Base-by-base conservation (phyloP, 2,113 vertebrate genomes). In the Leiothrix lutea region DNA sequence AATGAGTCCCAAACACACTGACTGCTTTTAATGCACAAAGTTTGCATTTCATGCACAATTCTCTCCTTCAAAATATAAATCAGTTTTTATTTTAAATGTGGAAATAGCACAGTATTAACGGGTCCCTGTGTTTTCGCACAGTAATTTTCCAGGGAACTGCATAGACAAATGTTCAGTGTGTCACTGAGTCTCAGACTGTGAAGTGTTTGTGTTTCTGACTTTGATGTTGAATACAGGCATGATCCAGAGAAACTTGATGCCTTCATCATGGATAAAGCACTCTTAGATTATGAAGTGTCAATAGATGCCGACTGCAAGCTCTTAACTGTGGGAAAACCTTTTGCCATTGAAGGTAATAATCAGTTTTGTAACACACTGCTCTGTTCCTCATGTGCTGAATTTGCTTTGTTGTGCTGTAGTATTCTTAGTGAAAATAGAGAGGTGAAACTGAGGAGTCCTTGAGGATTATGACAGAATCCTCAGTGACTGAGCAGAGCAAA, bases 191-290 rank as follows among this genome's bases (percentile, higher is more conserved):
- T 64, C 24, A 51, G 36, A 44, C 42, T 70, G 29, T 82, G 36
- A 57, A 86, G 15, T 91, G 80, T 74, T 96, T 88, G 28, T 53
- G 57, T 91, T 96, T 94, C 60, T 96, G 92, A 64, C 82, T 96
- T 95, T 92, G 69, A 29, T 92, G 54, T 96, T 97, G 53, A 97
- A 91, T 83, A 66, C 86, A 99, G 99, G 96, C 98, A 98, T 36
- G 99, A 99, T 97, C 99, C 99, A 91, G 99, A 99, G 97, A 99
- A 98, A 97, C 98, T 99, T 7, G 99, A 99, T 80, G 99, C 99
- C 58, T 99, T 99, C 97, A 99, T 99, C 96, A 99, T 99, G 99
- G 99, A 99, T 97, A 99, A 99, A 98, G 99, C 99, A n/a, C 98
- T 99, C 91, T 95, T 99, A 97, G 99, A 99, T 98, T 99, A 99